phyloP scores from a whole-genome alignment of 2,888 invertebrate species.

The Ophion obscuratus region DNA sequence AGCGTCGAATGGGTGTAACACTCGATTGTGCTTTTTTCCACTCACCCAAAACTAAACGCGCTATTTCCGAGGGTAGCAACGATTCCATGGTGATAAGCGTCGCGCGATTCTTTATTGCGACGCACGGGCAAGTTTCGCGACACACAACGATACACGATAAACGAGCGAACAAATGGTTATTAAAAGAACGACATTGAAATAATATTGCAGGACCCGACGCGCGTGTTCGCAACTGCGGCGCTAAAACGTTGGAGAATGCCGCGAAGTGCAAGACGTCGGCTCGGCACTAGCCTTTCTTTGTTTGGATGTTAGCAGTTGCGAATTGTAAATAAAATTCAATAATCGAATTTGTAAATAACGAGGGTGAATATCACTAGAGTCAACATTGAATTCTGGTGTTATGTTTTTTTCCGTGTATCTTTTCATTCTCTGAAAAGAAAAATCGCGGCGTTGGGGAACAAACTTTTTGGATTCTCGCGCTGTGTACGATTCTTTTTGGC shows the following conservation, averaged over 20 bases:
- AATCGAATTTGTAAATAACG: background rate
- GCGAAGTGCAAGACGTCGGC: conserved; percentile 5
- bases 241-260: conserved; percentile 1
- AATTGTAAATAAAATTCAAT: background rate
- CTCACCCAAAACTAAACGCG: conserved; percentile 82
- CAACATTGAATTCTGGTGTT: background rate
- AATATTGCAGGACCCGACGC: conserved; percentile 11
- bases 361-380: background rate
- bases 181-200: conserved; percentile 46
- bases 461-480: background rate
- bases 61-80: conserved; percentile 82
- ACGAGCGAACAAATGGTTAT: conserved; percentile 2
- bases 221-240: conserved; percentile 33
- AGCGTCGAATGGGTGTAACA: conserved; percentile 52
- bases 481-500: background rate
- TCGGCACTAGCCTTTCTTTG: background rate
- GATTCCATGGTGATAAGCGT: conserved; percentile 76
- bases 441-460: background rate
- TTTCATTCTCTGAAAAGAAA: background rate
- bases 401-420: background rate
- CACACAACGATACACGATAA: background rate
- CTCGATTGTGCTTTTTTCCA: conserved; percentile 19
- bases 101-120: background rate
- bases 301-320: background rate
- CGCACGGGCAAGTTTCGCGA: background rate